These are phyloP conservation scores for Agrypnia vestita DNA, from an alignment of 1,140 invertebrate species.

Conservation along the genomic window DNA sequence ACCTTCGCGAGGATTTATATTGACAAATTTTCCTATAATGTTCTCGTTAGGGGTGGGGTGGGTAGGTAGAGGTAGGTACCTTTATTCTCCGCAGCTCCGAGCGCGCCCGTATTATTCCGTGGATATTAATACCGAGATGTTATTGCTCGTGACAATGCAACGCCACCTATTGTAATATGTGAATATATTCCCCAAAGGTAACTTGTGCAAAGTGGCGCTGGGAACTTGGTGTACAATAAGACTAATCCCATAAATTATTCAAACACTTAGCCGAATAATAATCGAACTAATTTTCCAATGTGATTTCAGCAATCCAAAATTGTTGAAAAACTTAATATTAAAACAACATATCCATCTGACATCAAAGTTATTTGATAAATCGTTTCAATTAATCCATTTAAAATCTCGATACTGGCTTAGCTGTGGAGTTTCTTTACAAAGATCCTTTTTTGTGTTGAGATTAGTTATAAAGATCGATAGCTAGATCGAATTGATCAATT, in stretches of 20 bases:
- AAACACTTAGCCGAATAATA: too few relatives aligned
- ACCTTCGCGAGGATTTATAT: slow-evolving; percentile 15
- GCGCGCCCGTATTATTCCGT: slow-evolving; percentile 5
- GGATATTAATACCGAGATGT: slow-evolving; percentile 27
- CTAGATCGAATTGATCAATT: too few relatives aligned
- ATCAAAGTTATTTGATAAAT: too few relatives aligned
- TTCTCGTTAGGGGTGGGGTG: not conserved
- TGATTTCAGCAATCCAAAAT: too few relatives aligned
- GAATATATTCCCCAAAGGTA: slow-evolving; percentile 13
- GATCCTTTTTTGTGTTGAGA: too few relatives aligned
- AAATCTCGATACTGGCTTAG: too few relatives aligned
- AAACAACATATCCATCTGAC: too few relatives aligned
- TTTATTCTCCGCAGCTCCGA: not conserved
- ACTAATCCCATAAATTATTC: slow-evolving; percentile 14
- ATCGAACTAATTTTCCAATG: too few relatives aligned
- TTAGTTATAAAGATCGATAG: too few relatives aligned
- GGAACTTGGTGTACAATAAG: not conserved
- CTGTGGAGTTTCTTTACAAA: too few relatives aligned
- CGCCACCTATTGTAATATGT: slow-evolving; percentile 14
- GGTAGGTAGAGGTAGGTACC: not conserved
- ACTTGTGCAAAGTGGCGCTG: not conserved
- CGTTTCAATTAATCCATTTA: too few relatives aligned
- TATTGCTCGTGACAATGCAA: slow-evolving; percentile 27
- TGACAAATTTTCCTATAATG: slow-evolving; percentile 43
- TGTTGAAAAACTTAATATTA: too few relatives aligned